Evolutionary conservation across 2,113 vertebrate species (phyloP).

Genomic region (Crotalus horridus): DNA sequence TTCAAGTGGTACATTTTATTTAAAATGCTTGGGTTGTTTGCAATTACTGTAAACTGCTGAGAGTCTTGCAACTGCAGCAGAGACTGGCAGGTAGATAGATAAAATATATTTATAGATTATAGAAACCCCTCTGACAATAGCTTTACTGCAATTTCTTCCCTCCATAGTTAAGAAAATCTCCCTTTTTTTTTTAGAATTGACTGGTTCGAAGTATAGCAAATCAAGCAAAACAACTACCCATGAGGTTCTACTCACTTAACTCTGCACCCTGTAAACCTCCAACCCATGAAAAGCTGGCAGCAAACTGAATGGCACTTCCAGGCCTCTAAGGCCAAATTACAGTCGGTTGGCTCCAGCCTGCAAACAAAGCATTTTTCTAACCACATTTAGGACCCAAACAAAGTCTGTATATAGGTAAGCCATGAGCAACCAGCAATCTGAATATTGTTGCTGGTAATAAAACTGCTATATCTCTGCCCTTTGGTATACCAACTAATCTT

Average conservation of each 20-base stretch:
- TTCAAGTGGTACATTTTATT: background rate
- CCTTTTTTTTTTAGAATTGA: background rate
- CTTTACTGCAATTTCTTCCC: background rate
- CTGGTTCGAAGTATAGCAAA: constrained; percentile 48
- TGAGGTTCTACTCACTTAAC: constrained; percentile 54
- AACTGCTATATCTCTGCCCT: background rate
- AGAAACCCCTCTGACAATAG: background rate
- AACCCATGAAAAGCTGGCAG: constrained; percentile 46
- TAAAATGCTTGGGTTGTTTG: background rate
- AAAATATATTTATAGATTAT: background rate
- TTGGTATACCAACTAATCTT: background rate
- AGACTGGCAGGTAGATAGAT: background rate
- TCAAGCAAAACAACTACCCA: constrained; percentile 31
- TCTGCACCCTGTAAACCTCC: background rate
- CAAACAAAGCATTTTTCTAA: background rate
- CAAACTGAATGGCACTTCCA: constrained; percentile 1
- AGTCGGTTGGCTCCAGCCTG: background rate
- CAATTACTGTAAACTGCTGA: background rate
- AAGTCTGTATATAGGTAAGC: background rate
- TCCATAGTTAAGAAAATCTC: background rate
- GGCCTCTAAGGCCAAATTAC: background rate
- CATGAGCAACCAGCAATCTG: rapidly evolving
- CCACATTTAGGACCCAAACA: background rate
- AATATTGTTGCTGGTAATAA: rapidly evolving
- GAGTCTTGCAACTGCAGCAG: background rate